Evolutionary conservation across 1,140 invertebrate species (phyloP).

Genomic region (Metopolophium dirhodum): DNA sequence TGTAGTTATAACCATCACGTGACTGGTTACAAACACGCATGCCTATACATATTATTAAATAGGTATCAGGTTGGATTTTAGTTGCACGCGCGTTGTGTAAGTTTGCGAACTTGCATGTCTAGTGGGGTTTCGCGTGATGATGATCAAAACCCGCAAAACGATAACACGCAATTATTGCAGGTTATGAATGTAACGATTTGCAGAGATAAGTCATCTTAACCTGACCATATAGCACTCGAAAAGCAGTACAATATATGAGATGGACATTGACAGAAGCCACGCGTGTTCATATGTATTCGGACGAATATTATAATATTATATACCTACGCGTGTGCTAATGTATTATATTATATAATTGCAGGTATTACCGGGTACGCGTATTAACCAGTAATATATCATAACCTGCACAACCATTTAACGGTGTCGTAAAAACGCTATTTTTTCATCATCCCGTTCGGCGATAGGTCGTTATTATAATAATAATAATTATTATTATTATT

Average conservation of each 20-base stretch:
- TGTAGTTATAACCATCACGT: neutral
- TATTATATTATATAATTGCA: too few species aligned
- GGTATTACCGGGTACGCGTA: too few species aligned
- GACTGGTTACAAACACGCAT: neutral
- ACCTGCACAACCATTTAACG: neutral
- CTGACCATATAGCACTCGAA: too few species aligned
- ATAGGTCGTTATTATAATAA: neutral
- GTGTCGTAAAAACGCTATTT: neutral
- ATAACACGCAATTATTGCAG: too few species aligned
- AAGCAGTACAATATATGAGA: too few species aligned
- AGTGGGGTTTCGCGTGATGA: neutral
- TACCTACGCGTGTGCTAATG: too few species aligned
- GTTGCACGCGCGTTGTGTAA: neutral
- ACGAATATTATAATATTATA: too few species aligned
- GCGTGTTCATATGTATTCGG: too few species aligned
- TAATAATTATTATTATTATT: neutral
- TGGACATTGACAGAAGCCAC: too few species aligned
- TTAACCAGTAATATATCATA: neutral
- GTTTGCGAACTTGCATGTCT: neutral
- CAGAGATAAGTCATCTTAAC: too few species aligned
- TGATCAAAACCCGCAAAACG: neutral
- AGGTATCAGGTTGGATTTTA: neutral
- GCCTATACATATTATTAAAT: neutral
- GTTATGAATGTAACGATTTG: too few species aligned
- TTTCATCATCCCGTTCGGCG: neutral